Evolutionary conservation across 2,113 vertebrate genomes (phyloP), one percentile per base, ranked within the genome.

Genomic region (Cyanistes caeruleus): DNA sequence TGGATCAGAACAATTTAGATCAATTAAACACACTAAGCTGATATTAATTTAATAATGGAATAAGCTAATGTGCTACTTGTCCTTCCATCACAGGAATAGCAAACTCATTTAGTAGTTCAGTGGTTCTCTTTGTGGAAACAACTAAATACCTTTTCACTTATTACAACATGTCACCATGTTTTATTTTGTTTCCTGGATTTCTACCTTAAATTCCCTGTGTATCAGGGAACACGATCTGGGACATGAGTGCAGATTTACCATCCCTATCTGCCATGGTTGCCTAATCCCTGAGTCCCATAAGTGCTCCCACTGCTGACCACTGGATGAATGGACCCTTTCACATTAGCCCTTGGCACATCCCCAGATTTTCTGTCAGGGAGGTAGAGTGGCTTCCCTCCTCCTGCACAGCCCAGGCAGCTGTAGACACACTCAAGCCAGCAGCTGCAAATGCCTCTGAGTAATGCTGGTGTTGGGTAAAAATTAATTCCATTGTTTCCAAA

Each of bases 41-140:
- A 23, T 83, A 74, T 87, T 97, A 73, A 87, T 95, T 93, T 91
- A 95, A 59, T 75, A 93, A 94, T 81, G 35, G 82, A 94, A 80
- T 62, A 68, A 95, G 58, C 55, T 93, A 75, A 72, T 33, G 22
- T 86, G 74, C 67, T 65, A 63, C 76, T 93, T 84, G 31, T 84
- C 67, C 28, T 80, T 48, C 43, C 12, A 33, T 87, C 67, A 44
- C 44, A 84, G 87, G 73, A 95, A 95, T 37, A 78, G 63, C 58
- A 64, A 75, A 63, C 49, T 81, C 58, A 69, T 79, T 78, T 60
- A 56, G 81, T 90, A 87, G 74, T 79, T 74, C 59, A 52, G 0
- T 30, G 48, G n/a, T 85, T 80, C 37, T 65, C 55, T 88, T 93
- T 84, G 16, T 63, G 52, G 81, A n/a, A 90, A 64, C 49, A 70